Evolutionary conservation across 2,797 vertebrate species (phyloP), one percentile per base, ranked within the genome.

Genomic region (Catharus ustulatus): DNA sequence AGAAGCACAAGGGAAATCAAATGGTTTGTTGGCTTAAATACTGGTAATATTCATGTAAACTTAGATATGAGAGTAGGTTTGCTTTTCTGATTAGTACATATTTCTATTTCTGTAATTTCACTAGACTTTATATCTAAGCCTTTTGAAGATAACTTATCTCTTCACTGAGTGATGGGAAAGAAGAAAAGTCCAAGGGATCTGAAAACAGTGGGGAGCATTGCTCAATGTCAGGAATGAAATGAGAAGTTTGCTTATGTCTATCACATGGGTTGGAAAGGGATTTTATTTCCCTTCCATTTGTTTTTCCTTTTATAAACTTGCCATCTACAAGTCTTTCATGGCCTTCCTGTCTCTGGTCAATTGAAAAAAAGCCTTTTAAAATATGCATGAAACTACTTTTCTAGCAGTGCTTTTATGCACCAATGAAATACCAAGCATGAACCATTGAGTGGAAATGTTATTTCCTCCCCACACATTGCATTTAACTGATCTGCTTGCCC

Each of bases 231-330:
- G 27, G 57, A 89, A 45, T 5, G 13, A 76, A 80, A 72, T 62
- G n/a, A n/a, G 32, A 59, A 59, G 29, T 79, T 86, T 74, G 40
- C 43, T 58, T 84, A 38, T 48, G 27, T 63, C 40, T 61, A 7
- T 79, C 74, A 67, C 19, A 23, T 32, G 46, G 21, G 4, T 32
- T 94, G 52, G 89, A 75, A 85, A 90, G 22, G 20, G 12, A 5
- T 73, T 79, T 92, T 86, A 62, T 79, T 87, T 93, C 68, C 46
- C 9, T 83, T 83, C 34, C 18, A 48, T 72, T 87, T 86, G 24
- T 81, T 89, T 89, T 90, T 76, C 36, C 48, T 89, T 92, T 76
- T 77, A 92, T 63, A 77, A 94, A 89, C 36, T 73, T 87, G 46
- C 48, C 27, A 74, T 74, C 57, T 22, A 59, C 59, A 74, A 76